Percentiles rank a stretch among this genome's conserved stretches.
Evolutionary conservation across 2,797 vertebrate species (phyloP).

Genomic region (Clarias fuscus): DNA sequence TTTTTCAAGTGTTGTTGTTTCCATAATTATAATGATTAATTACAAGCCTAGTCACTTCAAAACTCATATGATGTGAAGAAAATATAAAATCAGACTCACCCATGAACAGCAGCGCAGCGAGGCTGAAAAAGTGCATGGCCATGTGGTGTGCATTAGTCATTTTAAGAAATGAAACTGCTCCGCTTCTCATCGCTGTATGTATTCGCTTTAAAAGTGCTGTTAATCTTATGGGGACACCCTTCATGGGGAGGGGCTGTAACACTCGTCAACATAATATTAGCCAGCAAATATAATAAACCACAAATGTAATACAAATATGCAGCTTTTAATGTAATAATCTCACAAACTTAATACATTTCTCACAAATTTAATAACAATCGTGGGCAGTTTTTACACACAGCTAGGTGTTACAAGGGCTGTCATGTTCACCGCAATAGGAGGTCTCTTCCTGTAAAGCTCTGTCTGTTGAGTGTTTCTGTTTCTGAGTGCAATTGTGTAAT

Average conservation of each 20-base stretch:
- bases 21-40: neutral
- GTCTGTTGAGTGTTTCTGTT: neutral
- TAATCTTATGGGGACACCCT: neutral
- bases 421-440: constrained; percentile 28
- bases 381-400: too few species aligned
- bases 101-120: constrained; percentile 28
- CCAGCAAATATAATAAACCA: too few species aligned
- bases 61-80: neutral
- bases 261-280: too few species aligned
- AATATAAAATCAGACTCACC: constrained; percentile 39
- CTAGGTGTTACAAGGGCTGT: too few species aligned
- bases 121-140: neutral
- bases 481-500: neutral
- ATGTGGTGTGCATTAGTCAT: constrained; percentile 21
- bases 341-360: too few species aligned
- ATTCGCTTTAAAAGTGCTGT: neutral
- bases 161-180: constrained; percentile 11
- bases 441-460: constrained; percentile 4
- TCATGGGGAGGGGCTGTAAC: constrained; percentile 15
- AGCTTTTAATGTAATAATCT: too few species aligned
- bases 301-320: too few species aligned
- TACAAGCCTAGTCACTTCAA: neutral
- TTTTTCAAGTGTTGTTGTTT: neutral
- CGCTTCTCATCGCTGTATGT: neutral
- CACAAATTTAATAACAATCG: too few species aligned